Evolutionary conservation across 2,797 vertebrate genomes (phyloP).

Genomic region (Siniperca undulata): DNA sequence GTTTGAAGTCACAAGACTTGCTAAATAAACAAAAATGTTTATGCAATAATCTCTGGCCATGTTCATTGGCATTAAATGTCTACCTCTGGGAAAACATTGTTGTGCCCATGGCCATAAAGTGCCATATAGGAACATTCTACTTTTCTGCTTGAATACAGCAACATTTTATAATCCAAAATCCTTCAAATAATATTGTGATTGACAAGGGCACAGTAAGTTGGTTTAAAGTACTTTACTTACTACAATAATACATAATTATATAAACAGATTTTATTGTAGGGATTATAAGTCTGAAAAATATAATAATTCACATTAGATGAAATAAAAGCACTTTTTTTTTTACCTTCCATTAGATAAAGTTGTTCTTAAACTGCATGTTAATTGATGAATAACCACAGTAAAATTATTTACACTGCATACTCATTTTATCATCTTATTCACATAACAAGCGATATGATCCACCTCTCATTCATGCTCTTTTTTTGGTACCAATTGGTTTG

Average conservation of each 20-base stretch:
- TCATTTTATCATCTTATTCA: background rate
- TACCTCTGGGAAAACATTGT: background rate
- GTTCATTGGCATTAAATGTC: background rate
- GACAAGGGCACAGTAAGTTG: background rate
- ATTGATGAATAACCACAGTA: background rate
- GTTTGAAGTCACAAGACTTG: background rate
- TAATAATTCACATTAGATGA: background rate
- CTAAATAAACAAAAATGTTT: background rate
- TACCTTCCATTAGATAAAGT: background rate
- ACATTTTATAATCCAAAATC: background rate
- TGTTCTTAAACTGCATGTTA: background rate
- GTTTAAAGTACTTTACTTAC: background rate
- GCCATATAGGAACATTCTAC: background rate
- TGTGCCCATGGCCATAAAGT: background rate
- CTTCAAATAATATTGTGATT: background rate
- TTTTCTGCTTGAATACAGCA: background rate
- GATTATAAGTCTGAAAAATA: background rate
- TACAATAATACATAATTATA: background rate
- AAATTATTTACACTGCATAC: background rate
- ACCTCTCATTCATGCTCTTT: background rate
- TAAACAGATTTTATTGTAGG: background rate
- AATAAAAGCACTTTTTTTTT: background rate
- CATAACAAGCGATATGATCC: background rate
- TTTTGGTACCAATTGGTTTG: background rate
- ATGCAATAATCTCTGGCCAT: background rate